These are phyloP conservation scores for Biston betularia DNA, from an alignment of 2,888 invertebrate genomes.

Conservation along the genomic window DNA sequence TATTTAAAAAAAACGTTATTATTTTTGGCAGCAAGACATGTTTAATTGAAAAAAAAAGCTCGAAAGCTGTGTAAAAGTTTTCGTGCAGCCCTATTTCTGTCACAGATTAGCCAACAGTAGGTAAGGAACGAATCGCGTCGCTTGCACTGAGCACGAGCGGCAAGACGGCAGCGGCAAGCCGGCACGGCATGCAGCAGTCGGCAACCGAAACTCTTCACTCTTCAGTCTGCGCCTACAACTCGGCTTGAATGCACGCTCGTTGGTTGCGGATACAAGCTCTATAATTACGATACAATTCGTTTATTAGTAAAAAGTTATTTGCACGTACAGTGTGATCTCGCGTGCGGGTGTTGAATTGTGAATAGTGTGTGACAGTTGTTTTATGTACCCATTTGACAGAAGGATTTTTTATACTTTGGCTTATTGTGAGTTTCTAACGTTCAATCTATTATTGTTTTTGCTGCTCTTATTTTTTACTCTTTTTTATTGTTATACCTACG, in stretches of 20 bases:
- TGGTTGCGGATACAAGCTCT: not conserved
- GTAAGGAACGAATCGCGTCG: conserved; percentile 21
- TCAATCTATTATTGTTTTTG: not conserved
- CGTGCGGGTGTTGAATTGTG: conserved; percentile 49
- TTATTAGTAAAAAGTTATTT: not conserved
- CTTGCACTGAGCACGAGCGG: not conserved
- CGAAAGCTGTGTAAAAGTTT: not conserved
- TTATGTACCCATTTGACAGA: conserved; percentile 37
- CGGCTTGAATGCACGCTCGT: conserved; percentile 20
- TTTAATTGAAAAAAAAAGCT: not conserved
- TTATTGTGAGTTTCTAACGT: conserved; percentile 47
- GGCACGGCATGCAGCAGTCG: not conserved
- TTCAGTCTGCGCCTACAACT: conserved; percentile 19
- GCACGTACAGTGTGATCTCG: conserved; percentile 30
- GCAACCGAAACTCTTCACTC: not conserved
- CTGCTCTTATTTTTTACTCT: too few species aligned
- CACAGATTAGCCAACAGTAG: conserved; percentile 35
- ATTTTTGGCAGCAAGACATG: not conserved
- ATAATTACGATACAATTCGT: conserved; percentile 12
- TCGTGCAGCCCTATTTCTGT: conserved; percentile 33
- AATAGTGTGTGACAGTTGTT: conserved; percentile 21
- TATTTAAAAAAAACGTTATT: too few species aligned
- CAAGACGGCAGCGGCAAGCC: too few species aligned
- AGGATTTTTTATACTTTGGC: conserved; percentile 40
- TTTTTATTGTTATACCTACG: not conserved